Evolutionary conservation across 2,113 vertebrate genomes (phyloP), one percentile per base, ranked within the genome.

Genomic region (Aplodontia rufa): DNA sequence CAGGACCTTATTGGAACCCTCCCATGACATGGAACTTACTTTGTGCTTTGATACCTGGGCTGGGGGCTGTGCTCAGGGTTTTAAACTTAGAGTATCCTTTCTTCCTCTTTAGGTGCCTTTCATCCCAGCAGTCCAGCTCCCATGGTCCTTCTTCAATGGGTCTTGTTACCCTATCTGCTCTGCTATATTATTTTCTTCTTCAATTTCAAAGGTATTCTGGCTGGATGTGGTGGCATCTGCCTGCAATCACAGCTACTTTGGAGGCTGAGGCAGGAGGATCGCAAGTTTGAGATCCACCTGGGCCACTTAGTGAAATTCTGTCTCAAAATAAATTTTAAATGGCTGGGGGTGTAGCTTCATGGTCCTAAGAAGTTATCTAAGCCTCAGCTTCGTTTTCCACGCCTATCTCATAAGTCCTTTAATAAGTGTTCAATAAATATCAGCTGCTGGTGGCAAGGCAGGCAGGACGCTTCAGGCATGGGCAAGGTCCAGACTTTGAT

Each of bases 71-170:
- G 42, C 37, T 37, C 78, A 45, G 19, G 14, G 8, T 60, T 30
- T 0, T 88, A n/a, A 5, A 30, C 40, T 28, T 72, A n/a, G 30
- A 72, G 20, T 8, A 42, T 11, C 32, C 28, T 11, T 47, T 64
- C 24, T 17, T 42, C 12, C 5, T 53, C 53, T 53, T n/a, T 45
- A 6, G 0, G 10, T 66, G 20, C 5, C 35, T 62, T 58, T 69
- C 14, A 26, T 40, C n/a, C 55, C 26, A 40, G 8, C n/a, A 51
- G 16, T 42, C 35, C 11, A 19, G 19, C 8, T 2, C 30, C 80
- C 32, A 6, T 6, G 17, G 6, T 16, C 37, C 4, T 86, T 90
- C 30, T 28, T 53, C n/a, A 3, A 1, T 0, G 28, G 28, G 26
- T 22, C 58, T 71, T 20, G n/a, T 19, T 60, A 26, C 24, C 60